These are phyloP conservation scores for Osmerus mordax DNA, from an alignment of 2,113 vertebrate genomes.

Conservation along the genomic window DNA sequence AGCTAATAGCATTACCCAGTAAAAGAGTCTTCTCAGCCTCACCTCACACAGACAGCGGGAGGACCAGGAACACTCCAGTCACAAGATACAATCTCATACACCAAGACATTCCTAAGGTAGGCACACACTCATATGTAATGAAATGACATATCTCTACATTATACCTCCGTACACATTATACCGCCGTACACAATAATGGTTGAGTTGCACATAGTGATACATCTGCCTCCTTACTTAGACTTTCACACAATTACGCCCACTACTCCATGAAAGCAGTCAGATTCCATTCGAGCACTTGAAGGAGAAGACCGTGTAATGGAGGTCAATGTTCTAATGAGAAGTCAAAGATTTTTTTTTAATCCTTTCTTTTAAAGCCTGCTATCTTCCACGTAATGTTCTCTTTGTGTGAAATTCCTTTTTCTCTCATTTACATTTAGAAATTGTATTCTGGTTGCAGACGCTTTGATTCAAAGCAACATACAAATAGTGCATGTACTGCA, in stretches of 20 bases:
- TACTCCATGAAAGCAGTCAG: neutral
- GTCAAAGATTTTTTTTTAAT: neutral
- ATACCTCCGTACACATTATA: too few relatives aligned
- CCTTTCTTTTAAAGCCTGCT: neutral
- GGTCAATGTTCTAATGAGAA: conserved; percentile 1
- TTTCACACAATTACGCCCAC: neutral
- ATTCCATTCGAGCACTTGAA: conserved; percentile 6
- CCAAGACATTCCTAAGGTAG: neutral
- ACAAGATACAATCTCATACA: conserved; percentile 2
- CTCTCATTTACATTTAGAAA: neutral
- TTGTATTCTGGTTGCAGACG: too few relatives aligned
- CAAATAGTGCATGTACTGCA: too few relatives aligned
- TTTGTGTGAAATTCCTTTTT: neutral
- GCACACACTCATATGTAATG: too few relatives aligned
- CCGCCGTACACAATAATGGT: too few relatives aligned
- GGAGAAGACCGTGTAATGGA: neutral
- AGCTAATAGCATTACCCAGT: conserved; percentile 12
- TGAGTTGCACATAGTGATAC: too few relatives aligned
- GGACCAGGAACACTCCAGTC: neutral
- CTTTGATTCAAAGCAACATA: too few relatives aligned
- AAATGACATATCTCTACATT: too few relatives aligned
- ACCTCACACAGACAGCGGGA: neutral
- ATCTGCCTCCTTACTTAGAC: too few relatives aligned
- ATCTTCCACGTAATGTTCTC: neutral
- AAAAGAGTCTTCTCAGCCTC: neutral